Evolutionary conservation across 1,140 invertebrate species (phyloP).

Genomic region (Plodia interpunctella): DNA sequence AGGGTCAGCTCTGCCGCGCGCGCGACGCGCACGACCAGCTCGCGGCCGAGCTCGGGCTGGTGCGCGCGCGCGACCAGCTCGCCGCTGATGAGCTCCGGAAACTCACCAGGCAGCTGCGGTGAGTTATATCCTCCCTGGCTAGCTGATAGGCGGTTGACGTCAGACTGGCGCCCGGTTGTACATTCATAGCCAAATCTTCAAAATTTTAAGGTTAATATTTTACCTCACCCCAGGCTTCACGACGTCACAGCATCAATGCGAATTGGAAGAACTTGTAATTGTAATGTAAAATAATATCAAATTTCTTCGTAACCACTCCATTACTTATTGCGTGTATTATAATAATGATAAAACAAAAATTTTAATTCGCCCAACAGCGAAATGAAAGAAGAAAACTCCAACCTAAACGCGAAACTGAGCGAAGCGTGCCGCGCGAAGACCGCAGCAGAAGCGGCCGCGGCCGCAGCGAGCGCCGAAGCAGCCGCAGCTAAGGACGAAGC

Average conservation of each 20-base stretch:
- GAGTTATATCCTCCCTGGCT: too few relatives aligned
- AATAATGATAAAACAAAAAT: too few relatives aligned
- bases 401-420: slow-evolving; percentile 43
- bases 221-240: too few relatives aligned
- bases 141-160: too few relatives aligned
- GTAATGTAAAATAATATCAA: too few relatives aligned
- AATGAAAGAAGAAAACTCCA: slow-evolving; percentile 61
- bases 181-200: too few relatives aligned
- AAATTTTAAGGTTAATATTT: too few relatives aligned
- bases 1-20: slow-evolving; percentile 88
- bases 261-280: too few relatives aligned
- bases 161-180: too few relatives aligned
- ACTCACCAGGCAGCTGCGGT: slow-evolving; percentile 61
- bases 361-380: slow-evolving; percentile 39
- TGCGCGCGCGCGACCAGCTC: slow-evolving; percentile 84
- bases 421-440: slow-evolving; percentile 45
- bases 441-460: slow-evolving; percentile 53
- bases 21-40: slow-evolving; percentile 91
- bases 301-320: too few relatives aligned
- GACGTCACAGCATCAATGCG: too few relatives aligned
- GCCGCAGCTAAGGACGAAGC: slow-evolving; percentile 58
- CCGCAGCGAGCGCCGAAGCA: slow-evolving; percentile 52
- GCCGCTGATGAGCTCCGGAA: slow-evolving; percentile 87
- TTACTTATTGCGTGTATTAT: too few relatives aligned
- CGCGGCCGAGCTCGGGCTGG: slow-evolving; percentile 83